Evolutionary conservation across 2,888 invertebrate genomes (phyloP), one percentile per base, ranked within the genome.

Genomic region (Hybos culiciformis): DNA sequence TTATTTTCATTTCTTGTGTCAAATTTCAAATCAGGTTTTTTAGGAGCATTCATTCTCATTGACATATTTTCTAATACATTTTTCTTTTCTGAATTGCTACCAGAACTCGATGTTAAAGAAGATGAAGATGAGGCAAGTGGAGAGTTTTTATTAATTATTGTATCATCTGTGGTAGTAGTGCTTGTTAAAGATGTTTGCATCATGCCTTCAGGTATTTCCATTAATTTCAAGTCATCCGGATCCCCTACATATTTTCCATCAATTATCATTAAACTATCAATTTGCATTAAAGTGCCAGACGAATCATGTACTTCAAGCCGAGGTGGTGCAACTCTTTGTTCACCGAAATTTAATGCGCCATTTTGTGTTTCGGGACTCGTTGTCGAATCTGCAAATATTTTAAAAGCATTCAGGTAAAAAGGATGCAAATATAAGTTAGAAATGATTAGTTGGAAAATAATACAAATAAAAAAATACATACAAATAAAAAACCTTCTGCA

Each of bases 221-320:
- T 53, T 45, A 53, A 58, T 40, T 63, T 63, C 12, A 67, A 56
- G 54, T 67, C 66, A 38, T 66, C 66, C 5, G 63, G 63, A 51
- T 68, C 68, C 8, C 67, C 67, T 31, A 66, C 62, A 45, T 67
- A 63, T 51, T 63, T 59, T 3, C 66, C 63, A 53, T 66, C 62
- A 15, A 74, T 62, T 31, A 76, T 66, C 68, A 70, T 73, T 2
- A 76, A 58, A 50, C 75, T 75, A 53, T 77, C 75, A 38, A 75
- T 62, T 53, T 75, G 72, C 60, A 80, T 71, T 9, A 80, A 60
- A 48, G 79, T 77, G 0, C 80, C 82, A 31, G 76, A 75, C 39
- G 74, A 80, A 51, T 81, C 77, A 56, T 81, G 81, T 9, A 84
- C 76, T 61, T 83, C 82, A 1, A 84, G 64, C 41, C 81, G 70